Conservation (phyloP, 1,140 invertebrate genomes). For the Platorchestia sp. region DNA sequence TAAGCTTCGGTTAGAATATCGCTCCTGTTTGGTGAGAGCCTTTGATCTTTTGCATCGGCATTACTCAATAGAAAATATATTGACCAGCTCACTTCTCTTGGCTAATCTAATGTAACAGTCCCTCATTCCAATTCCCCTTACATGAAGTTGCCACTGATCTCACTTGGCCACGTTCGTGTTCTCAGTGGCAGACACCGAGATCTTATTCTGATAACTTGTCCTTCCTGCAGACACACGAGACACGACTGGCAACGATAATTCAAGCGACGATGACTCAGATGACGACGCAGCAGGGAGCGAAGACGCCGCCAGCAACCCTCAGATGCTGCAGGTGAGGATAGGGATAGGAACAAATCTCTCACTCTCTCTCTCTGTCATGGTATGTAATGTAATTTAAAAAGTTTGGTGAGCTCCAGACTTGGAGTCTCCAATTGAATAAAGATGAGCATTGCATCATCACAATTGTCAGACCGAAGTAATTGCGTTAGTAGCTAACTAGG, state of each 20-base stretch:
- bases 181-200: neutral
- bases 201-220: neutral
- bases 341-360: too few relatives aligned
- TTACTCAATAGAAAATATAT: too few relatives aligned
- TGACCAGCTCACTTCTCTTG: too few relatives aligned
- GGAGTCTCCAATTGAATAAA: too few relatives aligned
- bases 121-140: neutral
- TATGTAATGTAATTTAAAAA: neutral
- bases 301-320: slow-evolving; percentile 56
- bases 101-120: neutral
- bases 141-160: too few relatives aligned
- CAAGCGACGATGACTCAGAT: slow-evolving; percentile 64
- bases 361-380: neutral
- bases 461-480: too few relatives aligned
- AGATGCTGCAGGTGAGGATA: slow-evolving; percentile 3
- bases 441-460: too few relatives aligned
- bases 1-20: too few relatives aligned
- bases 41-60: neutral
- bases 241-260: slow-evolving; percentile 57
- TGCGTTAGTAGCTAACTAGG: too few relatives aligned
- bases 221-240: slow-evolving; percentile 58
- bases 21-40: neutral
- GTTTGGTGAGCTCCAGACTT: neutral
- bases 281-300: slow-evolving; percentile 58
- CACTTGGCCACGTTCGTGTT: neutral